Evolutionary conservation across 2,888 invertebrate species (phyloP).

Genomic region (Galeopsomyia nigrocyanea): DNA sequence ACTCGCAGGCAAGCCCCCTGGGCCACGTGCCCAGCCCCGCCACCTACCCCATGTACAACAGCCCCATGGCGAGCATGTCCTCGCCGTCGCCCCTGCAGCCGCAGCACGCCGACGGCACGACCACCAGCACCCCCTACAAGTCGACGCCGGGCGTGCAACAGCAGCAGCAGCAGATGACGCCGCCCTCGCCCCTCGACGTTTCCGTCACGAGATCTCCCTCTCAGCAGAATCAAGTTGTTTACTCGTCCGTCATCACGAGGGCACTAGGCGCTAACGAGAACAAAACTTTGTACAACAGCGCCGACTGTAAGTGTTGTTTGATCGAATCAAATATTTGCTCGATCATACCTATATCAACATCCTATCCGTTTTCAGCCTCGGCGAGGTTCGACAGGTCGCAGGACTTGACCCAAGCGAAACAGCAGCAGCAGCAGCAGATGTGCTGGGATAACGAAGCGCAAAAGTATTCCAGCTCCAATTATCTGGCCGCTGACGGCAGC

Average conservation of each 20-base stretch:
- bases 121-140: constrained; percentile 59
- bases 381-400: constrained; percentile 61
- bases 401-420: constrained; percentile 53
- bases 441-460: constrained; percentile 65
- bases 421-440: constrained; percentile 30
- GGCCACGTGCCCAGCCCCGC: constrained; percentile 84
- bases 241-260: constrained; percentile 86
- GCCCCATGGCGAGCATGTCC: constrained; percentile 80
- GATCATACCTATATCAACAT: not conserved
- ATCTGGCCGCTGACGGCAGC: constrained; percentile 11
- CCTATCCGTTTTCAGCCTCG: constrained; percentile 8
- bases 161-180: constrained; percentile 67
- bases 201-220: constrained; percentile 77
- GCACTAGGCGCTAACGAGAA: constrained; percentile 77
- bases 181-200: constrained; percentile 80
- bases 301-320: constrained; percentile 50
- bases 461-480: constrained; percentile 58
- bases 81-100: constrained; percentile 76
- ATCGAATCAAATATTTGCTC: not conserved
- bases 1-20: constrained; percentile 80
- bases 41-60: constrained; percentile 87
- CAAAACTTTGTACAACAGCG: constrained; percentile 58
- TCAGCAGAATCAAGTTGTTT: constrained; percentile 78
- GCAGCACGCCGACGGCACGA: constrained; percentile 72
- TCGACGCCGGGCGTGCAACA: constrained; percentile 41